Base-by-base conservation (phyloP, 2,888 invertebrate genomes). In the Atherix ibis region DNA sequence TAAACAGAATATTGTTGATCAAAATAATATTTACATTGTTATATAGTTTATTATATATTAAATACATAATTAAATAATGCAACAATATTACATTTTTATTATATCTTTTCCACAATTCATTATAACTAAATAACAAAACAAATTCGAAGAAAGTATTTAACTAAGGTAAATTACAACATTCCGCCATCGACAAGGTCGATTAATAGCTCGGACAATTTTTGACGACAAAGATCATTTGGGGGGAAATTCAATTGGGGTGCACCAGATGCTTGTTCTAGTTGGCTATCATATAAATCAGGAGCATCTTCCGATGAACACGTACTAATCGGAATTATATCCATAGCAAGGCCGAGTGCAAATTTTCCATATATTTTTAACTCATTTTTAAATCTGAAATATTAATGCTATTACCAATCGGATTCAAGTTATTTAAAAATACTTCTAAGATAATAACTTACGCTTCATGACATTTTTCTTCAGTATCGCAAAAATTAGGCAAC, bases 321-420 rank as follows among this genome's bases (percentile, higher is more conserved):
- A 50, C 58, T 73, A 31, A 78, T 77, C 2, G 78, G 79, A 41
- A 75, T 68, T 58, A 78, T 78, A 46, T 79, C 79, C 42, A 79
- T 48, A 0, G 79, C 74, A 8, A 74, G 54, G 2, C 79, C 79
- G 3, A 78, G 63, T 0, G 75, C 78, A 44, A 76, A 78, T 29
- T 67, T 66, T 5, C 74, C 69, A 45, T 71, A 71, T 10, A 68
- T 62, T 45, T 68, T 67, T 46, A 77, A 67, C 44, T 79, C 78
- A 19, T 66, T 64, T 38, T 66, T 65, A 41, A 78, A 58, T 49
- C 77, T 78, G 44, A 2, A 48, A 42, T 9, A n/a, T 18, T 13
- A 22, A 22, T 8, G 10, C 22, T 8, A 8, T 22, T 22, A 22
- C 6, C 22, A 8, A 8, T 10, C 10, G 22, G 10, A 22, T 22